phyloP scores from a whole-genome alignment of 2,113 vertebrate species.

The Acrocephalus arundinaceus region DNA sequence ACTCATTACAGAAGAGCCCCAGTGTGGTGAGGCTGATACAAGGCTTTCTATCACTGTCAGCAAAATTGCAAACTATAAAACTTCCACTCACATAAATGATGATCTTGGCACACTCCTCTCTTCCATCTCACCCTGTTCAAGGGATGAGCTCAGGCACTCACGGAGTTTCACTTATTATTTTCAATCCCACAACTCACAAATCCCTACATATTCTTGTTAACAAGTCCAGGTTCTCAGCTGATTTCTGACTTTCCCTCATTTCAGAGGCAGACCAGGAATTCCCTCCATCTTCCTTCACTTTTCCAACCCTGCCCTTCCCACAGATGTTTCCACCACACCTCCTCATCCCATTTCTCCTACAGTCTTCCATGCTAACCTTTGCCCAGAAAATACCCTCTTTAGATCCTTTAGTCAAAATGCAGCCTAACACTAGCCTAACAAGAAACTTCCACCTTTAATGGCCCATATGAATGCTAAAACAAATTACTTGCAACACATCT shows the following conservation, averaged over 20 bases:
- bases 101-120: neutral
- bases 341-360: neutral
- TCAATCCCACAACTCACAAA: neutral
- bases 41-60: slow-evolving; percentile 53
- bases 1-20: slow-evolving; percentile 24
- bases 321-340: neutral
- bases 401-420: neutral
- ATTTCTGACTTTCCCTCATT: neutral
- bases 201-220: neutral
- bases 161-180: neutral
- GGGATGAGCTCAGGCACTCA: neutral
- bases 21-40: neutral
- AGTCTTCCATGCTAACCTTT: neutral
- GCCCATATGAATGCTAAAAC: neutral
- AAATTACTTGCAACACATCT: neutral
- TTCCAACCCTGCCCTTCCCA: neutral
- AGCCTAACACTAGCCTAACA: neutral
- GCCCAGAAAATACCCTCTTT: neutral
- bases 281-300: fast-evolving
- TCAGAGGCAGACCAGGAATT: neutral
- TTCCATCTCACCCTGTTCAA: neutral
- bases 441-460: neutral
- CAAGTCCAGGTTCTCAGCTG: neutral
- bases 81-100: neutral
- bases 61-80: slow-evolving; percentile 48